Percentiles rank a stretch among this genome's conserved stretches.
Conservation (phyloP, 2,113 vertebrate genomes). For the Sinocyclocheilus grahami region DNA sequence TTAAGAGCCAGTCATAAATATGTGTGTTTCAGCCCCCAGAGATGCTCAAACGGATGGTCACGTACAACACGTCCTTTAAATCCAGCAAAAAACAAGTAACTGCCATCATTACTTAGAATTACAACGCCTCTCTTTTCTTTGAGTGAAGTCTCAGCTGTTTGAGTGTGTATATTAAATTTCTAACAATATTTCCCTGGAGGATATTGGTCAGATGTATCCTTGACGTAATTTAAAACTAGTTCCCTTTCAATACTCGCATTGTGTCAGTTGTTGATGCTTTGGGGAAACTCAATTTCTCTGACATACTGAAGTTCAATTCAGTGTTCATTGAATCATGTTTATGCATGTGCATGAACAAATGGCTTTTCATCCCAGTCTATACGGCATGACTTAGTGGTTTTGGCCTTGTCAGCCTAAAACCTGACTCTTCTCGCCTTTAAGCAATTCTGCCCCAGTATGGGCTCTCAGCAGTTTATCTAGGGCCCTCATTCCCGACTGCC, state of each 20-base stretch:
- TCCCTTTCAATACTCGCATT: neutral
- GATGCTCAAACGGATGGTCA: conserved; percentile 99
- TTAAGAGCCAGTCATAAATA: neutral
- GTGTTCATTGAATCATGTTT: too few relatives aligned
- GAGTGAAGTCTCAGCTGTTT: conserved; percentile 14
- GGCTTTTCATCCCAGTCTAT: too few relatives aligned
- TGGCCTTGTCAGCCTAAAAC: too few relatives aligned
- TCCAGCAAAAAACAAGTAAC: conserved; percentile 87
- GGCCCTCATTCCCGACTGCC: too few relatives aligned
- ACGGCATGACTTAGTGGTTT: too few relatives aligned
- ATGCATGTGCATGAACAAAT: too few relatives aligned
- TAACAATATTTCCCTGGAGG: neutral
- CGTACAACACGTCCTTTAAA: conserved; percentile 96
- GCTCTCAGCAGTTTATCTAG: too few relatives aligned
- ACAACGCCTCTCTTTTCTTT: neutral
- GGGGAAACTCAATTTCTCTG: too few relatives aligned
- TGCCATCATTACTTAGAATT: neutral
- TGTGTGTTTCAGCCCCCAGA: conserved; percentile 84
- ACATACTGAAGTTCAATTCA: too few relatives aligned
- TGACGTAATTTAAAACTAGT: neutral
- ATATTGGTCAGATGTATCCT: neutral
- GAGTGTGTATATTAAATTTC: neutral
- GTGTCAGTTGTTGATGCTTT: too few relatives aligned
- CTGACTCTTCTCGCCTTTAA: too few relatives aligned
- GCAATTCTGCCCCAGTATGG: too few relatives aligned